These are phyloP conservation scores for Lepilemur septentrionalis DNA, from an alignment of 2,797 vertebrate genomes.

Conservation along the genomic window DNA sequence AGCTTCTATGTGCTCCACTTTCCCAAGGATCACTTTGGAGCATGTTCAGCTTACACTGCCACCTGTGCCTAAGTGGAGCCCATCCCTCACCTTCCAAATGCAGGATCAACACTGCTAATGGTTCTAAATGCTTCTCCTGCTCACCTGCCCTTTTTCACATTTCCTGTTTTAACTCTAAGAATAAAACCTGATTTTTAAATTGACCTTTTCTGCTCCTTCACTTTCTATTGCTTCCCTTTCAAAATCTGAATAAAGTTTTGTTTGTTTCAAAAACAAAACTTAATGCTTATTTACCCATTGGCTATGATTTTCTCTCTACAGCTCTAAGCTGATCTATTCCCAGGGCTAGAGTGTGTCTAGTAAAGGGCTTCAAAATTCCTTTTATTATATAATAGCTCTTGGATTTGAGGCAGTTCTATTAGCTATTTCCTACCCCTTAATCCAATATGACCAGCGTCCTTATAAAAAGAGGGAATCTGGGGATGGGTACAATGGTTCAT, in stretches of 20 bases:
- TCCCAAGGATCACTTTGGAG: not conserved
- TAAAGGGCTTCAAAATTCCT: not conserved
- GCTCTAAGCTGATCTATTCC: not conserved
- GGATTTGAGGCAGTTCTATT: not conserved
- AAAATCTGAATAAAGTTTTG: not conserved
- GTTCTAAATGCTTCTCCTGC: not conserved
- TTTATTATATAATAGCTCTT: not conserved
- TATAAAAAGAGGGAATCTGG: not conserved
- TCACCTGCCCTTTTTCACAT: not conserved
- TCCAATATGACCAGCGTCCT: not conserved
- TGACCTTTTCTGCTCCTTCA: not conserved
- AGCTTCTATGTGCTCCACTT: not conserved
- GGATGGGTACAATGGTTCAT: not conserved
- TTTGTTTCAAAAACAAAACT: not conserved
- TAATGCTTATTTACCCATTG: not conserved
- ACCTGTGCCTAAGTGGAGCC: not conserved
- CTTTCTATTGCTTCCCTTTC: not conserved
- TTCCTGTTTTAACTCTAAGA: not conserved
- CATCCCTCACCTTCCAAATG: not conserved
- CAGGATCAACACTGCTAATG: not conserved
- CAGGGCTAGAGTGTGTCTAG: not conserved
- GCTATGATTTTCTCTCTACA: not conserved
- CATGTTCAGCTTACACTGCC: not conserved
- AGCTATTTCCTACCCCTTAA: not conserved
- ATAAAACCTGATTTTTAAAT: not conserved